phyloP scores from a whole-genome alignment of 2,888 invertebrate genomes.

The Himalopsyche japonica region DNA sequence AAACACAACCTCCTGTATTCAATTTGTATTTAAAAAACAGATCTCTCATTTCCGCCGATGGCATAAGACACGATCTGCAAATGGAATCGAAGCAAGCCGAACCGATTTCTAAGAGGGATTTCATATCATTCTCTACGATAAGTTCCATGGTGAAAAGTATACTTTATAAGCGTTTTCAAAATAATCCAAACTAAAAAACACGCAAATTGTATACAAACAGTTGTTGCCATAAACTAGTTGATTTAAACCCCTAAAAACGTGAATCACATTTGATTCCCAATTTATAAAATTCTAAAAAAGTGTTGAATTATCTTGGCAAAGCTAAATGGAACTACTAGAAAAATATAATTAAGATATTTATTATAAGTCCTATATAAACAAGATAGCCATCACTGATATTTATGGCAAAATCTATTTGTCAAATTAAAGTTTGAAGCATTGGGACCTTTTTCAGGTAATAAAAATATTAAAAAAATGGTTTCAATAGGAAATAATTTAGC shows the following conservation, averaged over 20 bases:
- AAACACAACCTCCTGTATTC: background rate
- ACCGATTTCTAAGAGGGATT: background rate
- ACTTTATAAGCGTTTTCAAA: background rate
- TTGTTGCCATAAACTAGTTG: background rate
- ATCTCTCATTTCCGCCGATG: background rate
- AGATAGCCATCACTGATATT: too few species aligned
- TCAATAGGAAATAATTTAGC: too few species aligned
- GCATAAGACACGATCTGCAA: constrained; percentile 15
- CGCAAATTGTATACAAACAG: background rate
- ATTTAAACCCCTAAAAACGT: background rate
- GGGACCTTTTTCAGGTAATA: too few species aligned
- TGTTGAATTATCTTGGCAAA: too few species aligned
- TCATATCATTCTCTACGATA: background rate
- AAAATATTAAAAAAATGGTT: too few species aligned
- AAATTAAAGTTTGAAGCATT: too few species aligned
- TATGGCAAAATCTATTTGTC: too few species aligned
- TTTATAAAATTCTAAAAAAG: too few species aligned
- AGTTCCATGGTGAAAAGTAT: background rate
- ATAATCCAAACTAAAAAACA: background rate
- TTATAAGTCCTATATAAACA: too few species aligned
- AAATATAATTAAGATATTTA: too few species aligned
- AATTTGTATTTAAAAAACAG: constrained; percentile 3
- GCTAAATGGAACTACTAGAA: too few species aligned
- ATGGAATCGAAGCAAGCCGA: background rate
- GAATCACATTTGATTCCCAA: background rate